These are phyloP conservation scores for Chymomyza procnemis DNA, from an alignment of 2,888 invertebrate genomes.

Conservation along the genomic window DNA sequence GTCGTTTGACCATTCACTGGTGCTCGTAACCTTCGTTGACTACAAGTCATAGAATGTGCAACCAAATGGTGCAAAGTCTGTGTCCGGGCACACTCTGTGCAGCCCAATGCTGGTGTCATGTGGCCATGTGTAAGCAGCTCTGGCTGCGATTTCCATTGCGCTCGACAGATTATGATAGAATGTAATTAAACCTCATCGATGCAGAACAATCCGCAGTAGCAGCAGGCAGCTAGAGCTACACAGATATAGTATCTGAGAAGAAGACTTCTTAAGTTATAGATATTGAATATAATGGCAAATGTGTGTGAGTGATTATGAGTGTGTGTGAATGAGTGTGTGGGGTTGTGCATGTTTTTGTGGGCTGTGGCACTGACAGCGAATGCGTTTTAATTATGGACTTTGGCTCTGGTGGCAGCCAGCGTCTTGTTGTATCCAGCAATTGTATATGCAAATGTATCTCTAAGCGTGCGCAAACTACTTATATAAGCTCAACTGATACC, in stretches of 20 bases:
- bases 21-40: not conserved
- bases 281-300: not conserved
- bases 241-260: not conserved
- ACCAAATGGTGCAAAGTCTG: not conserved
- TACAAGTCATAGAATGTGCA: not conserved
- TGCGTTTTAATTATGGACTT: constrained; percentile 34
- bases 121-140: constrained; percentile 14
- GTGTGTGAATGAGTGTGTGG: no score
- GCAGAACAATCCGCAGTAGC: constrained; percentile 57
- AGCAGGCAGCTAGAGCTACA: constrained; percentile 20
- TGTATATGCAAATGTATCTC: constrained; percentile 28
- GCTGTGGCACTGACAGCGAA: constrained; percentile 7
- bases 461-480: constrained; percentile 19
- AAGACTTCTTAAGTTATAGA: not conserved
- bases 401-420: not conserved
- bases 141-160: constrained; percentile 52
- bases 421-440: not conserved
- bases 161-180: constrained; percentile 62
- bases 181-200: constrained; percentile 73
- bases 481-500: constrained; percentile 3
- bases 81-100: not conserved
- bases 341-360: not conserved
- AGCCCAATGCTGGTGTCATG: not conserved
- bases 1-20: constrained; percentile 10
- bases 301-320: no score